Evolutionary conservation across 2,113 vertebrate genomes (phyloP), one percentile per base, ranked within the genome.

Genomic region (Hyaena hyaena): DNA sequence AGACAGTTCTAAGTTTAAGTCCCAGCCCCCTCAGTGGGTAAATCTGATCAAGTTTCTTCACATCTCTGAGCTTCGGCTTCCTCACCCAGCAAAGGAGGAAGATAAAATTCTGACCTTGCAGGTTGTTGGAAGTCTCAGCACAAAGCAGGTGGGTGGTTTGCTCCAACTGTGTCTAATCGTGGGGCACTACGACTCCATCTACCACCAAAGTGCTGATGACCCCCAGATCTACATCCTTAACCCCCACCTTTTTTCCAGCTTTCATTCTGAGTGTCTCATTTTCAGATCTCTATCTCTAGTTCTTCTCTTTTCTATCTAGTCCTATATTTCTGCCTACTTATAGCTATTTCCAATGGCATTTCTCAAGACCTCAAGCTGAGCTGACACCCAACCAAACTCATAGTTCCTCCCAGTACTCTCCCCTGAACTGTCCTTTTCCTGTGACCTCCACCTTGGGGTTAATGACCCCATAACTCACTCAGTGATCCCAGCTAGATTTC

Each of bases 361-460:
- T 79, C 73, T 73, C 77, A 91, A 93, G 35, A 45, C n/a, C 83
- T 95, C 66, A 65, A 80, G 45, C 12, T 80, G 55, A 88, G 76
- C 58, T 0, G 4, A 28, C 9, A 39, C 7, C 23, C 15, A 66
- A 2, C 26, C 33, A 39, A 92, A 87, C 45, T 85, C 15, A 15
- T 0, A 31, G 28, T 63, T 35, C 33, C 68, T 92, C 48, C 55
- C 69, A 17, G 11, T n/a, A 26, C 43, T 48, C 17, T 35, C 15
- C 74, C 31, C 63, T 43, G 71, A 58, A n/a, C 61, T 26, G 45
- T 31, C 79, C 8, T 77, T 88, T 84, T 81, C 85, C 82, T 87
- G 28, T 28, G 19, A 71, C 19, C 15, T 53, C 35, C 53, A 16
- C 45, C 83, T 77, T 23, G 19, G 48, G 15, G 69, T 39, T 58